A percentile compares a stretch with the other conserved stretches of the same genome.
phyloP scores from a whole-genome alignment of 2,888 invertebrate species.

The Odontomyia ornata region DNA sequence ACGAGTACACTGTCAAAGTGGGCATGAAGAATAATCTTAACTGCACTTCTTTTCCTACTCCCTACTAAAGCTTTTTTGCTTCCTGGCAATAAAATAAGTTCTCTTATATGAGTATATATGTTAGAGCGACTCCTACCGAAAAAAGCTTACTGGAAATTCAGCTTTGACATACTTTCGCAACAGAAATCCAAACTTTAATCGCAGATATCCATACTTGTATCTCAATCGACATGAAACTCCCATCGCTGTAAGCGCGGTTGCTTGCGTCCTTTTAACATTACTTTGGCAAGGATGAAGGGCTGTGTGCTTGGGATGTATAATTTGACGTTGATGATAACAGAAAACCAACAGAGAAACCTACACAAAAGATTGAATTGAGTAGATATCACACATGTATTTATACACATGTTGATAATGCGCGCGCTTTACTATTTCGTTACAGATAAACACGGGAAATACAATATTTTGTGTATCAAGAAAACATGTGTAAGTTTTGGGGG shows the following conservation, averaged over 20 bases:
- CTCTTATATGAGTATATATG: no score
- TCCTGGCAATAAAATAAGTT: background rate
- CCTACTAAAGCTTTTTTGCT: background rate
- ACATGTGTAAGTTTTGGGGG: no score
- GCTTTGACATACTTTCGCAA: constrained; percentile 33
- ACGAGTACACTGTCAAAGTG: no score
- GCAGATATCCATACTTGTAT: background rate
- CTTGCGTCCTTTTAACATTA: background rate
- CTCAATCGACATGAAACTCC: background rate
- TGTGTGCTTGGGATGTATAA: background rate
- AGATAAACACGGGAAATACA: background rate
- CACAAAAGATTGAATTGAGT: constrained; percentile 13
- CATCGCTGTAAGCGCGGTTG: background rate
- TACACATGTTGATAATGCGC: background rate
- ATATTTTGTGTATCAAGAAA: background rate
- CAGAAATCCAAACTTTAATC: background rate
- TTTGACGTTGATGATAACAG: constrained; percentile 17
- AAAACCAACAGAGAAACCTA: constrained; percentile 15
- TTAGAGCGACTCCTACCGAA: background rate
- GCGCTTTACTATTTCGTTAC: no score
- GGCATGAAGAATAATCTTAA: no score
- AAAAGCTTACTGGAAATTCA: constrained; percentile 23
- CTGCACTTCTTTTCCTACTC: no score
- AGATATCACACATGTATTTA: background rate
- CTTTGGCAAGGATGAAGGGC: background rate